Evolutionary conservation across 2,797 vertebrate species (phyloP), one percentile per base, ranked within the genome.

Genomic region (Lacerta bilineata): DNA sequence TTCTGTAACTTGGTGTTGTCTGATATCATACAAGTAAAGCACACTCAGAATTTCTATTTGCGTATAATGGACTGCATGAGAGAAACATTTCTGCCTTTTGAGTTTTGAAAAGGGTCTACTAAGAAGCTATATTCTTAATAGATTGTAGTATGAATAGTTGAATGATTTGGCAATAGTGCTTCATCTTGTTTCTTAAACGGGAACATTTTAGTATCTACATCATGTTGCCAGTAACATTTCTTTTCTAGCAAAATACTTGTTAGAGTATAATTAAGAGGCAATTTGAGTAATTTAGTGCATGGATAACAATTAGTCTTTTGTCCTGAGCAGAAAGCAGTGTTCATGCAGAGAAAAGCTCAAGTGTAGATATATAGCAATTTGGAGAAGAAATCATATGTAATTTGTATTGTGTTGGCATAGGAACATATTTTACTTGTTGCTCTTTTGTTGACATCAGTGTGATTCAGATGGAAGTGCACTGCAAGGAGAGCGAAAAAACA

Each of bases 351-450:
- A 69, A 66, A 89, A 82, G 66, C 71, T 84, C 29, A 4, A 39
- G 1, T 2, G 64, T 83, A 83, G 46, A 72, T 61, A 90, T 88
- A 82, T 84, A 87, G 64, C 69, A 90, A 88, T 88, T 90, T 85
- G 0, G 27, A 82, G 86, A 91, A 88, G 79, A 83, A 89, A 88
- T 59, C 0, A 5, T 91, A 66, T 85, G 11, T 74, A 71, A 83
- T 91, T 94, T 94, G 6, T 81, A 80, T 83, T 81, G 80, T 79
- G 39, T 88, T 93, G 82, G 64, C 68, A 91, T 78, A 88, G 81
- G 92, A 87, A 88, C 43, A 2, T 78, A 29, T 83, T 91, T 94
- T 89, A 93, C 95, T 95, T 96, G 92, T 95, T 94, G 90, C 87
- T 93, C 88, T 68, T 93, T 81, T 91, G 80, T 84, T 91, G 85